These are phyloP conservation scores for Percopsis transmontana DNA, from an alignment of 2,113 vertebrate species.

Conservation along the genomic window DNA sequence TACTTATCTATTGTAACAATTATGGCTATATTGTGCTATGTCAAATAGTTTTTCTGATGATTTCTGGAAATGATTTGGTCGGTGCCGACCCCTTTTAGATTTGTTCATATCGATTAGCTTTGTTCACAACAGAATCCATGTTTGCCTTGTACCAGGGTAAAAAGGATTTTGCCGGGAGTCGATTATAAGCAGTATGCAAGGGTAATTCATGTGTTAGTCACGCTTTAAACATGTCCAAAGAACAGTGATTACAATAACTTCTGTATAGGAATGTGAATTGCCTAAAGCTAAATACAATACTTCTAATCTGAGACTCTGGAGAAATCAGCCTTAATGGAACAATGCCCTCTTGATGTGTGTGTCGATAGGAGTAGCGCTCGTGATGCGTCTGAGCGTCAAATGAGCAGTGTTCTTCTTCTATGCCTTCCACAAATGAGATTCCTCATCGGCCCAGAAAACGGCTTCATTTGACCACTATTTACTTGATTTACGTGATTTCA, in stretches of 20 bases:
- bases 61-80: no score
- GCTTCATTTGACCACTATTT: conserved; percentile 52
- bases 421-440: neutral
- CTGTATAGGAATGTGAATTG: conserved; percentile 38
- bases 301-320: conserved; percentile 47
- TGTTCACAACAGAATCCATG: conserved; percentile 19
- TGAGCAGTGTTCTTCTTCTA: conserved; percentile 16
- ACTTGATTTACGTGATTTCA: conserved; percentile 40
- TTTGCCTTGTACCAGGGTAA: conserved; percentile 28
- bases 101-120: conserved; percentile 39
- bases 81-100: conserved; percentile 23
- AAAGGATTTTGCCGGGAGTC: conserved; percentile 18
- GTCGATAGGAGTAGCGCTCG: conserved; percentile 35
- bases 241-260: conserved; percentile 39
- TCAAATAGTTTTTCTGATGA: no score
- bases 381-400: conserved; percentile 26
- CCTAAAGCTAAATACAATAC: conserved; percentile 52
- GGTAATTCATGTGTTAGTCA: conserved; percentile 53
- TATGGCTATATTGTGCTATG: no score
- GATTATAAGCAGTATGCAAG: conserved; percentile 35
- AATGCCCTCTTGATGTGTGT: conserved; percentile 53
- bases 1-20: no score
- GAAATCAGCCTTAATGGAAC: conserved; percentile 61
- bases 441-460: conserved; percentile 37
- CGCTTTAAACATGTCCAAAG: conserved; percentile 49